Base-by-base conservation (phyloP, 2,113 vertebrate species). In the human (Homo sapiens) region DNA sequence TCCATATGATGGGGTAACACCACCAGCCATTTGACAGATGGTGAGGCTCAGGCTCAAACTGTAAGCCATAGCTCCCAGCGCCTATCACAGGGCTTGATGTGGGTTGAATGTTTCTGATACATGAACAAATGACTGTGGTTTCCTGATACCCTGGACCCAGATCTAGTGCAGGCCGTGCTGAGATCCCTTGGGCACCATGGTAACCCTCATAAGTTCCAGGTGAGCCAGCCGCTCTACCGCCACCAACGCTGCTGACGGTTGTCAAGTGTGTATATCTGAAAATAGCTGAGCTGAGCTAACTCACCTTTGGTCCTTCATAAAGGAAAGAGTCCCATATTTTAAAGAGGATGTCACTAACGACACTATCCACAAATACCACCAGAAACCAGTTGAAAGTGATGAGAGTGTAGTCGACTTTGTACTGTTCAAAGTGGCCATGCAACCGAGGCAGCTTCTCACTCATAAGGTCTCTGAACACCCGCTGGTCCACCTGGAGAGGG, bases 371-470 rank as follows among this genome's bases (percentile, higher is more conserved):
- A 96, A 99, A 99, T 72, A 99, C 98, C 96, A 99, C 99, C 68
- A 99, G 99, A 96, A 99, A 99, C 99, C 99, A 99, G 99, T 99
- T 99, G 98, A 99, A 99, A 20, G 99, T 99, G 98, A 99, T 99
- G 89, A 99, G 99, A 10, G 99, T 99, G 96, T 99, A 99, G 97
- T 99, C 99, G 1, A 99, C 99, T 94, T 99, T 99, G 98, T 99
- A 97, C 55, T 99, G 99, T 55, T 99, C 99, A 94, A 99, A 99
- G 98, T 99, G 99, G 78, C 98, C 96, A 0, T 99, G 99, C 38
- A 99, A 98, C 4, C 99, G 99, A 0, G 99, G 99, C 73, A 99
- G 98, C 98, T 99, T 99, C 98, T 99, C 99, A 0, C 95, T 99
- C 99, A 99, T 99, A 97, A 99, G 98, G 98, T 99, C 99, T 97